Evolutionary conservation across 92 coral and sea anemone genomes (phyloP), one percentile per base, ranked within the genome.

Genomic region (Umimayanthus chanpuru): DNA sequence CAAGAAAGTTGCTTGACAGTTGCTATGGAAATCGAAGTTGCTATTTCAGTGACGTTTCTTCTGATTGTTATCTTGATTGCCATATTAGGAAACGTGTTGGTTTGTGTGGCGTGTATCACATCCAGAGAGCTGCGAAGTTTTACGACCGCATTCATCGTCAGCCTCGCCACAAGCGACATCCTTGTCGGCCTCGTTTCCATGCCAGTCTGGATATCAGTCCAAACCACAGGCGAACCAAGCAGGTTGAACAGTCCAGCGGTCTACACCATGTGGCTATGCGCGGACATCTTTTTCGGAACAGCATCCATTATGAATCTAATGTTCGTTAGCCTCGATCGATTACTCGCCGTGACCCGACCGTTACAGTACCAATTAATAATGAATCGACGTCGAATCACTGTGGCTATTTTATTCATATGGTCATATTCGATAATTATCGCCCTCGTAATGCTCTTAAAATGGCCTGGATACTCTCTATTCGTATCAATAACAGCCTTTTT

Each of bases 221-320:
- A 92, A 47, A 89, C 94, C 4, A 88, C 88, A 0, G 93, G 93
- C 16, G 83, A 93, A 32, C 95, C 94, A 4, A 87, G 77, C 72
- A 23, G 9, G 43, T 30, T 50, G 68, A 58, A 85, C 32, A 82
- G 79, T 74, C 95, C 96, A 41, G 85, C 85, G 21, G 76, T 94
- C 29, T 95, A 93, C 88, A 87, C 75, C 5, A 80, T 88, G 53
- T 88, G 92, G 92, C 40, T 88, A 74, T 86, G 88, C 65, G 76
- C 94, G 76, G 98, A 95, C 79, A 88, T 92, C 40, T 78, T 93
- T 47, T 87, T 93, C 10, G 90, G 96, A 28, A 90, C 93, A 25
- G 94, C 96, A 0, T 92, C 96, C 20, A 91, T 93, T 20, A 89
- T 94, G 91, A 95, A 92, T 30, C 89, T 95, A n/a, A 92, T 93